These are phyloP conservation scores for Peromyscus aztecus DNA, from an alignment of 2,797 vertebrate genomes.

Conservation along the genomic window DNA sequence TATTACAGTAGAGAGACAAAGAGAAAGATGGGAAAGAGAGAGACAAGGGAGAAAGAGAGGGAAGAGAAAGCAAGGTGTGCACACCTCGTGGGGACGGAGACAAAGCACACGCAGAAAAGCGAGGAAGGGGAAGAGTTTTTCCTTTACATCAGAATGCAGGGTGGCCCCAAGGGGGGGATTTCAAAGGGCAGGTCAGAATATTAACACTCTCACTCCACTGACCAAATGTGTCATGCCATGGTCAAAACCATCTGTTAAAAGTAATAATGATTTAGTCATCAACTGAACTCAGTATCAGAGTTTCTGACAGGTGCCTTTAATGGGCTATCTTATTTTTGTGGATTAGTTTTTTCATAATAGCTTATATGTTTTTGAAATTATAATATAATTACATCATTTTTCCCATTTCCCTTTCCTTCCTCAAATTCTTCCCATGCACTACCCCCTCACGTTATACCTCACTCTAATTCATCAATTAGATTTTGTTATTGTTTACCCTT, in stretches of 20 bases:
- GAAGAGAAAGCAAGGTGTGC: too few species aligned
- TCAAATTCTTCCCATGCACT: neutral
- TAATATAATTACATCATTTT: neutral
- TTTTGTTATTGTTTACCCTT: neutral
- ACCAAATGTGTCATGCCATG: neutral
- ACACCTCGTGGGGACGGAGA: too few species aligned
- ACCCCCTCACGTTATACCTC: too few species aligned
- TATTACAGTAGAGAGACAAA: too few species aligned
- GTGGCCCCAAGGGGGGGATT: too few species aligned
- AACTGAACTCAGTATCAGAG: neutral
- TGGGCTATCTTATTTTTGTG: neutral
- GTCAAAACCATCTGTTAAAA: neutral
- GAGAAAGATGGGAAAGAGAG: too few species aligned
- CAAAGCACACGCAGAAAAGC: too few species aligned
- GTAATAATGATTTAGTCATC: neutral
- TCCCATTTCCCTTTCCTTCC: neutral
- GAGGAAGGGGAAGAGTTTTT: too few species aligned
- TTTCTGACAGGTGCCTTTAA: neutral
- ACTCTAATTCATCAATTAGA: neutral
- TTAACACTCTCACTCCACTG: neutral
- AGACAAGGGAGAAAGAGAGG: too few species aligned
- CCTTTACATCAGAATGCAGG: too few species aligned
- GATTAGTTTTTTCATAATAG: neutral
- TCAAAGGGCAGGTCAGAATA: too few species aligned
- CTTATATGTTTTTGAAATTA: neutral